phyloP scores from a whole-genome alignment of 2,888 invertebrate genomes.

The Pristionchus fissidentatus region DNA sequence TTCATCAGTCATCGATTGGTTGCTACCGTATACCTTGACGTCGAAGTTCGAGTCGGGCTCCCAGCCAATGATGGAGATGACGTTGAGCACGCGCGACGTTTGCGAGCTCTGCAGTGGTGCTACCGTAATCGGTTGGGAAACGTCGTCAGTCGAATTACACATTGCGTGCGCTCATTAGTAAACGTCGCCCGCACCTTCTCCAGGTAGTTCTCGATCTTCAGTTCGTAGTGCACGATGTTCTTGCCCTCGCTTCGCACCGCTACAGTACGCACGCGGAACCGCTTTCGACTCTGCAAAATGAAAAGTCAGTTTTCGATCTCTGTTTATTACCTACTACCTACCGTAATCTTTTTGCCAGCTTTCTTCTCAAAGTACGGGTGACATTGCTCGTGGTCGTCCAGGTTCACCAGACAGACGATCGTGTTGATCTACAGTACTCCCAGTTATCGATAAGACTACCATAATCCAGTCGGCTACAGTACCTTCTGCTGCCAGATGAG shows the following conservation, averaged over 20 bases:
- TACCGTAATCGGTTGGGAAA: background rate
- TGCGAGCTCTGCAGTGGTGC: background rate
- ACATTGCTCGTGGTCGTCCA: conserved; percentile 12
- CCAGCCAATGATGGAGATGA: conserved; percentile 20
- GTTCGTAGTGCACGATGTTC: conserved; percentile 16
- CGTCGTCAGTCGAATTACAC: background rate
- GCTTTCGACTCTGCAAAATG: background rate
- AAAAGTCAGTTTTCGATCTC: background rate
- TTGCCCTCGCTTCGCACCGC: conserved; percentile 23
- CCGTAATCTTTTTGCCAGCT: conserved; percentile 43
- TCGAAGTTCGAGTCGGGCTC: background rate
- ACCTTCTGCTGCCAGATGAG: conserved; percentile 39
- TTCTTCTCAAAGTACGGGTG: conserved; percentile 35
- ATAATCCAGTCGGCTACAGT: too few relatives aligned
- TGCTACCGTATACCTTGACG: conserved; percentile 1
- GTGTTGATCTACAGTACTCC: conserved; percentile 17
- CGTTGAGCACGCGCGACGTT: conserved; percentile 17
- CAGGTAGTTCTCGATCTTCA: conserved; percentile 37
- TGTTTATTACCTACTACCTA: background rate
- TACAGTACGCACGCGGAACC: conserved; percentile 9
- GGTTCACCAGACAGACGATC: conserved; percentile 10
- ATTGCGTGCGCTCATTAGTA: background rate
- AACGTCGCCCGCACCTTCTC: conserved; percentile 35
- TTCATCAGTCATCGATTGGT: background rate
- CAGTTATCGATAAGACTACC: conserved; percentile 1